Evolutionary conservation across 2,113 vertebrate species (phyloP).

Genomic region (Daubentonia madagascariensis): DNA sequence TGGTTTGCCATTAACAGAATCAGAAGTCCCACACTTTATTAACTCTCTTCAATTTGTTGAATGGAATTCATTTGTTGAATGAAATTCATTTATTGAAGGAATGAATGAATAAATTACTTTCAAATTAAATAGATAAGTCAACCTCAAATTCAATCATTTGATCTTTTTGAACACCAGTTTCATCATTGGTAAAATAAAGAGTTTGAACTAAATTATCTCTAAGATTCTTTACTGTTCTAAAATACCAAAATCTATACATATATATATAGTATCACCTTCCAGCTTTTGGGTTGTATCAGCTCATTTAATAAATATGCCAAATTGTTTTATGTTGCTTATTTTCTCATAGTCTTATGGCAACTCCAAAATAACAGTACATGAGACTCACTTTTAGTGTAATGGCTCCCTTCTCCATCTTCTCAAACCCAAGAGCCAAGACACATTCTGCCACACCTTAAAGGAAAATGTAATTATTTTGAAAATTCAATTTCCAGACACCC

Average conservation of each 20-base stretch:
- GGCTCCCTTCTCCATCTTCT: slow-evolving; percentile 93
- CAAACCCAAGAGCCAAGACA: slow-evolving; percentile 96
- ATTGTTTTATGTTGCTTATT: background rate
- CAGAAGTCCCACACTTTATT: background rate
- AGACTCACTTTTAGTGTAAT: slow-evolving; percentile 83
- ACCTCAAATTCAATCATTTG: background rate
- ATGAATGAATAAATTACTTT: background rate
- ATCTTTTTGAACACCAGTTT: background rate
- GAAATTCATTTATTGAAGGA: background rate
- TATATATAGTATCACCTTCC: background rate
- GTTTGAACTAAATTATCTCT: background rate
- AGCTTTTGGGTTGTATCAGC: background rate
- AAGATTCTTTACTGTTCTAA: background rate
- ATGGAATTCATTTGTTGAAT: background rate
- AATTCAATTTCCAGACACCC: slow-evolving; percentile 21
- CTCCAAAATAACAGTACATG: slow-evolving; percentile 8
- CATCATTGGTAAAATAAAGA: background rate
- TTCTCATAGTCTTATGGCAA: background rate
- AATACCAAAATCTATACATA: background rate
- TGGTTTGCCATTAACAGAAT: background rate
- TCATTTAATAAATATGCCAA: background rate
- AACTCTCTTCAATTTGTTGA: background rate
- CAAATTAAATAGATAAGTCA: background rate
- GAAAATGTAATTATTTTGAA: slow-evolving; percentile 56
- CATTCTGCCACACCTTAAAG: slow-evolving; percentile 92